phyloP scores from a whole-genome alignment of 2,888 invertebrate species.

The Lordiphosa fenestrarum region DNA sequence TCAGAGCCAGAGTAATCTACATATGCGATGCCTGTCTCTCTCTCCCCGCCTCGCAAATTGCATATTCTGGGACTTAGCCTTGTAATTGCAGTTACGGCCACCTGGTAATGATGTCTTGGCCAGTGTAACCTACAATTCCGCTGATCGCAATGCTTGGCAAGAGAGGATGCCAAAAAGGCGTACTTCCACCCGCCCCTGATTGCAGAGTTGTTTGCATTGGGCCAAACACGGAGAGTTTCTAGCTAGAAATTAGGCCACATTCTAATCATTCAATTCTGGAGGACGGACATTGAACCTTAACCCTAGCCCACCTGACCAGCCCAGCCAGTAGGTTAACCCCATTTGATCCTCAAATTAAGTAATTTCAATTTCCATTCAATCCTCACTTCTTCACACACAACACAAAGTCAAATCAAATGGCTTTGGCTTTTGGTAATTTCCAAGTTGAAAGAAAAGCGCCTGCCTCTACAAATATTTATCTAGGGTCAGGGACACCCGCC shows the following conservation, averaged over 20 bases:
- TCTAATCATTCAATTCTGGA: constrained; percentile 2
- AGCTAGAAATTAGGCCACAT: constrained; percentile 18
- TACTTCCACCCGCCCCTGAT: constrained; percentile 18
- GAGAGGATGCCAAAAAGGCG: constrained; percentile 16
- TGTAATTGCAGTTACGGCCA: constrained; percentile 33
- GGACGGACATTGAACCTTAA: background rate
- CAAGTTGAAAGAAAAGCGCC: constrained; percentile 35
- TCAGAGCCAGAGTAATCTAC: constrained; percentile 16
- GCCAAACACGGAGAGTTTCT: constrained; percentile 7
- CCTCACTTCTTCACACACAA: constrained; percentile 16
- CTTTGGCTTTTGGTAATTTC: constrained; percentile 24
- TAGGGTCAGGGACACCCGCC: constrained; percentile 34
- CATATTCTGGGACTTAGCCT: constrained; percentile 22
- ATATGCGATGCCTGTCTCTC: constrained; percentile 12
- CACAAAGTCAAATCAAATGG: constrained; percentile 36
- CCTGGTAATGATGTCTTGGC: constrained; percentile 14
- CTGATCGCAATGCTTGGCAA: constrained; percentile 9
- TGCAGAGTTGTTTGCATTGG: background rate
- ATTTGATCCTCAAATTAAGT: constrained; percentile 46
- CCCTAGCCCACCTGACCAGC: constrained; percentile 16
- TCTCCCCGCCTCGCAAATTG: constrained; percentile 13
- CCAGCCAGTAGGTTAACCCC: constrained; percentile 16
- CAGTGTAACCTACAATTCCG: constrained; percentile 26
- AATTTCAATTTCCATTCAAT: constrained; percentile 41
- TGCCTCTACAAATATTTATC: constrained; percentile 31